Evolutionary conservation across 2,888 invertebrate species (phyloP).

Genomic region (Xestia ashworthii): DNA sequence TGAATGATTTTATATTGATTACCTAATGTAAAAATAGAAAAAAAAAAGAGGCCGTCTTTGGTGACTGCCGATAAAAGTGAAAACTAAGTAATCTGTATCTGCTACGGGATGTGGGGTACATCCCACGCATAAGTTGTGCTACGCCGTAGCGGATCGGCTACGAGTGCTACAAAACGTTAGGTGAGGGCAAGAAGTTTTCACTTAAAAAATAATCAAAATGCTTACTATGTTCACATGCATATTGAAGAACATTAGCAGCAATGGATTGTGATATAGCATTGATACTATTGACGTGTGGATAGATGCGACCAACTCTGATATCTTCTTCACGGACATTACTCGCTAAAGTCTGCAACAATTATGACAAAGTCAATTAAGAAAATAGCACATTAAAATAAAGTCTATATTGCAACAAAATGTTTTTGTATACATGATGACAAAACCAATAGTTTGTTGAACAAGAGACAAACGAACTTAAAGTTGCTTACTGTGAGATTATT

Average conservation of each 20-base stretch:
- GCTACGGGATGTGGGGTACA: too few relatives aligned
- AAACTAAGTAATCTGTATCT: too few relatives aligned
- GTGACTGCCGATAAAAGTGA: too few relatives aligned
- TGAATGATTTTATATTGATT: not conserved
- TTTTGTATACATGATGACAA: not conserved
- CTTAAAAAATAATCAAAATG: not conserved
- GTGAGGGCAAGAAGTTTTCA: too few relatives aligned
- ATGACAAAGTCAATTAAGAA: not conserved
- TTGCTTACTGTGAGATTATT: not conserved
- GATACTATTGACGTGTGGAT: constrained; percentile 95
- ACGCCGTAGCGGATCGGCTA: too few relatives aligned
- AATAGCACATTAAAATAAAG: not conserved
- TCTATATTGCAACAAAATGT: not conserved
- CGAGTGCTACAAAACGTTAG: too few relatives aligned
- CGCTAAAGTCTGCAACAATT: constrained; percentile 92
- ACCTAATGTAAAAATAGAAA: not conserved
- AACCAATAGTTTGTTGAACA: not conserved
- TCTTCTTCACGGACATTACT: constrained; percentile 95
- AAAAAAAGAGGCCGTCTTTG: too few relatives aligned
- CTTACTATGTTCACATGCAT: constrained; percentile 38
- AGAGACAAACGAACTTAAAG: not conserved
- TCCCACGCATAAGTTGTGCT: too few relatives aligned
- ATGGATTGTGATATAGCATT: constrained; percentile 93
- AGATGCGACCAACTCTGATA: constrained; percentile 95
- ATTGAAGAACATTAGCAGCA: constrained; percentile 31